These are phyloP conservation scores for Corythoichthys intestinalis DNA, from an alignment of 2,113 vertebrate species.

Conservation along the genomic window DNA sequence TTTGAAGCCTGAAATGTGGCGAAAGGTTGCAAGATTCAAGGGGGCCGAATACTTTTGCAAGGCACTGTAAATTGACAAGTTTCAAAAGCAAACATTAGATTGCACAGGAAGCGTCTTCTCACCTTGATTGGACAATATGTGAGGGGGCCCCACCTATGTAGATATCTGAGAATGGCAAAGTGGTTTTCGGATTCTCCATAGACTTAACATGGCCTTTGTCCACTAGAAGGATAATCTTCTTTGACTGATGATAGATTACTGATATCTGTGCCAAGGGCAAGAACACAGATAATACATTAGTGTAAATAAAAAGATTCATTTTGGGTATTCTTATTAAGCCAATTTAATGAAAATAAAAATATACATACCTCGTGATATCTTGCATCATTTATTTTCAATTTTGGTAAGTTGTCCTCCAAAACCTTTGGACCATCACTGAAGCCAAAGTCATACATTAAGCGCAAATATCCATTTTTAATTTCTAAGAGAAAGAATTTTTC, in stretches of 20 bases:
- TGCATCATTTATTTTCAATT: conserved; percentile 90
- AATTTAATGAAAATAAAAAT: not conserved
- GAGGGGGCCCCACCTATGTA: conserved; percentile 90
- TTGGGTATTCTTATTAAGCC: not conserved
- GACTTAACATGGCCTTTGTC: conserved; percentile 91
- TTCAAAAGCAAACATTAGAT: not conserved
- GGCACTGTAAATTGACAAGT: not conserved
- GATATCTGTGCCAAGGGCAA: conserved; percentile 78
- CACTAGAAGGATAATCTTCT: conserved; percentile 94
- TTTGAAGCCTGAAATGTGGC: too few relatives aligned
- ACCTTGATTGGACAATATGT: conserved; percentile 82
- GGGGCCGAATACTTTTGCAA: too few relatives aligned
- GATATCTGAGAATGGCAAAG: conserved; percentile 88
- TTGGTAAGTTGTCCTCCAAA: conserved; percentile 81
- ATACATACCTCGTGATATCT: conserved; percentile 89
- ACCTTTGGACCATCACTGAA: conserved; percentile 80
- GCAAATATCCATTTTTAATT: conserved; percentile 83
- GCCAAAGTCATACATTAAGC: conserved; percentile 89
- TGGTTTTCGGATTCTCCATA: conserved; percentile 87
- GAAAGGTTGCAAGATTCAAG: too few relatives aligned
- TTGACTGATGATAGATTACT: conserved; percentile 95
- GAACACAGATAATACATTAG: not conserved
- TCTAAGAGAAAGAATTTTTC: conserved; percentile 89
- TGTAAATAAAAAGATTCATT: not conserved
- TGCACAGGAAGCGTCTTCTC: conserved; percentile 5